Evolutionary conservation across 2,113 vertebrate species (phyloP).

Genomic region (Tragelaphus imberbis): DNA sequence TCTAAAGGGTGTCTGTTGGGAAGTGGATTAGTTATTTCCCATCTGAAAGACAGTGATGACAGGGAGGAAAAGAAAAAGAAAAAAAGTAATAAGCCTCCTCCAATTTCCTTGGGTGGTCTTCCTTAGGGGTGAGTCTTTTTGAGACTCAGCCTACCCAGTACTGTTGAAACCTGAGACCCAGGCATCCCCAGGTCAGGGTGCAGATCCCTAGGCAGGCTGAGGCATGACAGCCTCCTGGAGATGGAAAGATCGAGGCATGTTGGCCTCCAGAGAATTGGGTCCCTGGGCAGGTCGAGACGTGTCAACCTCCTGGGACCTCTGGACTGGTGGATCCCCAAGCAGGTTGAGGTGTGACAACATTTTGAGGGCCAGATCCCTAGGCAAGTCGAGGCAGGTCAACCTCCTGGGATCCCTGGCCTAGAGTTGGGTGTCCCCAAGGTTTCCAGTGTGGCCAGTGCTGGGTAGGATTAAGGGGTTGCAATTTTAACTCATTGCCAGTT

Average conservation of each 20-base stretch:
- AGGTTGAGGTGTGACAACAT: rapidly evolving
- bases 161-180: background rate
- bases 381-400: rapidly evolving
- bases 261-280: background rate
- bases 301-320: background rate
- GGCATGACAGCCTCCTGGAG: background rate
- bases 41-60: background rate
- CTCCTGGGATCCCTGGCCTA: background rate
- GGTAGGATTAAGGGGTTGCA: background rate
- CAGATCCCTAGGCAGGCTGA: background rate
- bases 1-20: background rate
- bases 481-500: background rate
- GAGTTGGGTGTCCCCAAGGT: background rate
- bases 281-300: rapidly evolving
- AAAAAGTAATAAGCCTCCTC: background rate
- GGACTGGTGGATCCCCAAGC: rapidly evolving
- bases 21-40: background rate
- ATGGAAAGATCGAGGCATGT: background rate
- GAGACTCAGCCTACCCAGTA: background rate
- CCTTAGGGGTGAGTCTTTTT: background rate
- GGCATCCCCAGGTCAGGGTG: background rate
- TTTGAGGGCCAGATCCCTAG: background rate
- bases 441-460: background rate
- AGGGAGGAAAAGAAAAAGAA: background rate
- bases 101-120: background rate